Conservation (phyloP, 2,888 invertebrate genomes). For the Marasmarcha lunaedactyla region DNA sequence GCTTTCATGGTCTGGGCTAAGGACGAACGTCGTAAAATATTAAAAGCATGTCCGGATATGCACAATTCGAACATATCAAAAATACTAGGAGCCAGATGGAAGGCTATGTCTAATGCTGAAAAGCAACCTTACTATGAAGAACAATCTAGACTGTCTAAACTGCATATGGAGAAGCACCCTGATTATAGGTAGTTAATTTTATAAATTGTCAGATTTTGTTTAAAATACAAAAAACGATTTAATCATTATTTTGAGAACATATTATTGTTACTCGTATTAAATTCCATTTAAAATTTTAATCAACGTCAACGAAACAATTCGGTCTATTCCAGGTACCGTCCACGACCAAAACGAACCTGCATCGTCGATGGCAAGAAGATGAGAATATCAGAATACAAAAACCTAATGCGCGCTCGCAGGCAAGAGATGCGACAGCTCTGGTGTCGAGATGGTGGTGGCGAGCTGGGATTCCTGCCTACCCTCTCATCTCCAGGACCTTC, state of each 20-base stretch:
- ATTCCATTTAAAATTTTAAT: slow-evolving; percentile 13
- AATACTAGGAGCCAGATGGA: slow-evolving; percentile 98
- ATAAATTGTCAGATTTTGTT: too few species aligned
- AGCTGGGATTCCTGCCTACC: slow-evolving; percentile 72
- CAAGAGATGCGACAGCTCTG: slow-evolving; percentile 96
- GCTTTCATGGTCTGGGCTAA: slow-evolving; percentile 99
- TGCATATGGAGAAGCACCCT: slow-evolving; percentile 99
- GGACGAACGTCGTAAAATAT: slow-evolving; percentile 97
- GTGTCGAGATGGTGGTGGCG: slow-evolving; percentile 85
- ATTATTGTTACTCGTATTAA: background rate
- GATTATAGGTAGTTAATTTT: slow-evolving; percentile 82
- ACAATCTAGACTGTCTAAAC: slow-evolving; percentile 93
- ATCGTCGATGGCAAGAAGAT: slow-evolving; percentile 99
- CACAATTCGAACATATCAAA: slow-evolving; percentile 99
- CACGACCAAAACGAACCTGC: slow-evolving; percentile 97
- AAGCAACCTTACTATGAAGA: slow-evolving; percentile 99
- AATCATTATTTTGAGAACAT: background rate
- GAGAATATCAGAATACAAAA: slow-evolving; percentile 98
- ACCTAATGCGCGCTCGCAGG: slow-evolving; percentile 90
- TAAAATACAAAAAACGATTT: background rate
- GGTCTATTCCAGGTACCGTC: slow-evolving; percentile 79
- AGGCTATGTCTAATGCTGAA: slow-evolving; percentile 97
- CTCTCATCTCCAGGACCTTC: slow-evolving; percentile 72
- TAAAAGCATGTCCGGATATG: slow-evolving; percentile 99
- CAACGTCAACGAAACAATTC: too few species aligned